Evolutionary conservation across 2,113 vertebrate genomes (phyloP).

Genomic region (Corythaeola cristata): DNA sequence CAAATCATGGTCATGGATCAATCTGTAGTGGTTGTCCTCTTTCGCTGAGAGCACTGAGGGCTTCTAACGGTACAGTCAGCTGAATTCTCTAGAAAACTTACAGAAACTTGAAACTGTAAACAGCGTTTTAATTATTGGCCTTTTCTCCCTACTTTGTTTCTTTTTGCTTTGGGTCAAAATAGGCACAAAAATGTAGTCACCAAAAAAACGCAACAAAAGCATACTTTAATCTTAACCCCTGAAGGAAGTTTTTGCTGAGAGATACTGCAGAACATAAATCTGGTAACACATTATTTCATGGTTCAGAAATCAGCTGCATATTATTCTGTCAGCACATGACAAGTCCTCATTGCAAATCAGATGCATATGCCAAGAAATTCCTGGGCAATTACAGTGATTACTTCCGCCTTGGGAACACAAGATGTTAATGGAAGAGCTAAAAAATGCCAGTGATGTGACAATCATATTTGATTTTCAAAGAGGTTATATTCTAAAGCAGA

Average conservation of each 20-base stretch:
- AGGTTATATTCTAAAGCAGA: background rate
- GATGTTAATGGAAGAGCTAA: slow-evolving; percentile 29
- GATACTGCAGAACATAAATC: background rate
- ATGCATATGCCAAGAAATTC: slow-evolving; percentile 67
- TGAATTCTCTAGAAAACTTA: background rate
- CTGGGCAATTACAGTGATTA: slow-evolving; percentile 57
- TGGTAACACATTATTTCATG: slow-evolving; percentile 32
- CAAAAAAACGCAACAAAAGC: background rate
- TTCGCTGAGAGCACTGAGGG: background rate
- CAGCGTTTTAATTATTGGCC: background rate
- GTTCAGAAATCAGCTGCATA: slow-evolving; percentile 51
- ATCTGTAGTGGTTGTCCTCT: background rate
- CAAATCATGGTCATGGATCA: background rate
- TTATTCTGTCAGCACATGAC: slow-evolving; percentile 51
- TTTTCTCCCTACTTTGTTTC: background rate
- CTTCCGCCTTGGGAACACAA: slow-evolving; percentile 54
- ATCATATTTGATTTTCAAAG: slow-evolving; percentile 1
- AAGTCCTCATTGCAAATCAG: slow-evolving; percentile 57
- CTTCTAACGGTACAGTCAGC: background rate
- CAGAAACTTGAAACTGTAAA: background rate
- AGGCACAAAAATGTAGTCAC: background rate
- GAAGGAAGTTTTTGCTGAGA: slow-evolving; percentile 26
- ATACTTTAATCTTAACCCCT: background rate
- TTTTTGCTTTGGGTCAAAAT: background rate
- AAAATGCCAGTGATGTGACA: background rate